Evolutionary conservation across 2,888 invertebrate species (phyloP), one percentile per base, ranked within the genome.

Genomic region (Pardosa pseudoannulata): DNA sequence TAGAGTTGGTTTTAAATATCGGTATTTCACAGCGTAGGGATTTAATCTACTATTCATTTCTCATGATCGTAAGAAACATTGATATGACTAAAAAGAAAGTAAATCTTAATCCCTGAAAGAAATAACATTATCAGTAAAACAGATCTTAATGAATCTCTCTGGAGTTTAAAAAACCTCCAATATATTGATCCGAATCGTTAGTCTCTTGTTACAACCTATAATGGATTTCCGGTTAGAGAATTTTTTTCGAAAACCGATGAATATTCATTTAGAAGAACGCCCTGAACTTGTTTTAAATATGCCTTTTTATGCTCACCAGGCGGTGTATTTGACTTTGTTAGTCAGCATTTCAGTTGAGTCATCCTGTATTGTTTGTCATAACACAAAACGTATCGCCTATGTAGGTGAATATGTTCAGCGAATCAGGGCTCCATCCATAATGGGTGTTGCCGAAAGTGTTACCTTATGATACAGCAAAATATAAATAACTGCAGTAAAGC

Each of bases 281-380:
- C 56, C 56, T 56, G 56, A 56, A 56, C 56, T 56, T 56, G 56
- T 56, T 56, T 56, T 56, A 56, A 56, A 56, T 56, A 23, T 56
- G 19, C 56, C 56, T 56, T 56, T 56, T 56, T 56, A 56, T 56
- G 56, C 23, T 56, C 56, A 16, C 23, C 23, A 23, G 56, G 19
- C 56, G 23, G 56, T 56, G 56, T 56, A 23, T 56, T 56, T 56
- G 23, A 56, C 56, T 23, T 56, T 23, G 56, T 56, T 56, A 56
- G 56, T 56, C 56, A 56, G 56, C 19, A 56, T 56, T 56, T 23
- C 23, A 23, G 56, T 11, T 56, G 56, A 56, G 56, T 56, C 56
- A 56, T 56, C 23, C 56, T 23, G 56, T 56, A 56, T 56, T 56
- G 56, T 56, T 56, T 56, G 56, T 23, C 56, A 19, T 56, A 23